These are phyloP conservation scores for sheep (Ovis aries) DNA, from an alignment of 2,113 vertebrate genomes.

Conservation along the genomic window DNA sequence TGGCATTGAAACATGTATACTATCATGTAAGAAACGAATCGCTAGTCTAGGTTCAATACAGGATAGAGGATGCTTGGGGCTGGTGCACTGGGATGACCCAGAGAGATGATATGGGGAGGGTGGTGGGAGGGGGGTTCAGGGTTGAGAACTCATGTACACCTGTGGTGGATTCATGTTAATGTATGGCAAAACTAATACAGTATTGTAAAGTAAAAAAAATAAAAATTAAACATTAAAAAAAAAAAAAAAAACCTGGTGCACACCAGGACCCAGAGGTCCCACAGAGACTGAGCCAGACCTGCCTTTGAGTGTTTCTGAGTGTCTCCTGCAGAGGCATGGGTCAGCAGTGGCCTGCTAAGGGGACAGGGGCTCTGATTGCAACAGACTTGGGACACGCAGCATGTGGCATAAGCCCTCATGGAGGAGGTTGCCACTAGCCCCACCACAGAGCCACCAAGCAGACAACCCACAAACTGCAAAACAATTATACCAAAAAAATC, in stretches of 20 bases:
- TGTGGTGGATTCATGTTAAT: too few species aligned
- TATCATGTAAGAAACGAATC: too few species aligned
- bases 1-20: too few species aligned
- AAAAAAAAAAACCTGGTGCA: not conserved
- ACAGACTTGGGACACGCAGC: not conserved
- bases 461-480: not conserved
- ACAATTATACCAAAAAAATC: not conserved
- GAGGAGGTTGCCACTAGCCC: not conserved
- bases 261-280: not conserved
- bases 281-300: not conserved
- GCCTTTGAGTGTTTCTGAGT: not conserved
- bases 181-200: too few species aligned
- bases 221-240: too few species aligned
- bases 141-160: too few species aligned
- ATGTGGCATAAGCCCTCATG: not conserved
- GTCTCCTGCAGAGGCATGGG: fast-evolving
- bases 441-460: not conserved
- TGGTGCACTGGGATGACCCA: too few species aligned
- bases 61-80: too few species aligned
- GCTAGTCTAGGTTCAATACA: too few species aligned
- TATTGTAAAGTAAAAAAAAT: too few species aligned
- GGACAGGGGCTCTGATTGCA: not conserved
- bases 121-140: too few species aligned
- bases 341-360: not conserved
- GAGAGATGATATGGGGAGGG: too few species aligned